Evolutionary conservation across 23 tunicate species (phyloP).

Genomic region (Halocynthia aurantium): DNA sequence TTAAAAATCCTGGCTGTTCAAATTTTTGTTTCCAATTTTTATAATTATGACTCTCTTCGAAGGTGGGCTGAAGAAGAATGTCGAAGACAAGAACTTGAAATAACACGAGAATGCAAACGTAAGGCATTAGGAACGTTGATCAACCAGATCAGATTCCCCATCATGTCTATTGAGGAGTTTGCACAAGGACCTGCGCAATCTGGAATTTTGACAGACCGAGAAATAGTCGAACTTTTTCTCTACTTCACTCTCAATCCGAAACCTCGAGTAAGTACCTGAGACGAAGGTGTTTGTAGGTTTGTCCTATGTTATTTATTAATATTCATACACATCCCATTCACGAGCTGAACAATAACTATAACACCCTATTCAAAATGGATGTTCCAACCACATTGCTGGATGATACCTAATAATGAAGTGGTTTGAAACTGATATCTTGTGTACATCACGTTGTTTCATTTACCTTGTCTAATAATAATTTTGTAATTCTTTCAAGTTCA

Average conservation of each 20-base stretch:
- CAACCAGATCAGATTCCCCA: conserved; percentile 68
- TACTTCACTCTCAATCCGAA: conserved; percentile 89
- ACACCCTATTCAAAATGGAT: no score
- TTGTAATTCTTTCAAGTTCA: neutral
- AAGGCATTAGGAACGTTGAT: conserved; percentile 78
- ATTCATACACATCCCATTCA: no score
- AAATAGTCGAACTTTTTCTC: conserved; percentile 86
- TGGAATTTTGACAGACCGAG: conserved; percentile 75
- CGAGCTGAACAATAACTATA: no score
- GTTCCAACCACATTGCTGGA: no score
- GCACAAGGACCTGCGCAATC: conserved; percentile 98
- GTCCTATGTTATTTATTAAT: no score
- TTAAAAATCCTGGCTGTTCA: no score
- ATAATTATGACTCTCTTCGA: neutral
- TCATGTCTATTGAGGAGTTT: conserved; percentile 92
- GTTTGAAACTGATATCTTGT: neutral
- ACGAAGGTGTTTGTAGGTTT: neutral
- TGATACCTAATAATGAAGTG: no score
- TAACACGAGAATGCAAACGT: conserved; percentile 57
- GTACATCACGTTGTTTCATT: neutral
- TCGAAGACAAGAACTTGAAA: conserved; percentile 56
- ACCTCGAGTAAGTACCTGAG: conserved; percentile 44
- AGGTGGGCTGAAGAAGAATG: conserved; percentile 97
- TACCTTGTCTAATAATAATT: neutral
- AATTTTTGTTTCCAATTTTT: no score